Base-by-base conservation (phyloP, 2,797 vertebrate genomes). In the Microctenopoma lineatum region DNA sequence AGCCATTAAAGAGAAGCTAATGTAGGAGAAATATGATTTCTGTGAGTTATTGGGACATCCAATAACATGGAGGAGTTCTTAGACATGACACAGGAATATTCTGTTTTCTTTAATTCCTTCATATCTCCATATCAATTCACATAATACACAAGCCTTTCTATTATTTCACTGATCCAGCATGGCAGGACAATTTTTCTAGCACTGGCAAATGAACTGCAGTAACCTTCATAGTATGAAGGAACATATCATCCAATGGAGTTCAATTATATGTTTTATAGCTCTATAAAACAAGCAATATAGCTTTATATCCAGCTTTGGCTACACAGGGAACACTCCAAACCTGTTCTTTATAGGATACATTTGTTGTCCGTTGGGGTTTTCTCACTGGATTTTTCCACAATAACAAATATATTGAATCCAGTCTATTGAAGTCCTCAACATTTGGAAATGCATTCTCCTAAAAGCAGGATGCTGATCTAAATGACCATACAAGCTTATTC, bases 61-160 rank as follows among this genome's bases (percentile, higher is more conserved):
- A 21, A 21, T 21, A 21, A 21, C 21, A 21, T 21, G 21, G 21
- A 29, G 27, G 4, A 3, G 27, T 29, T 29, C 27, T 29, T 29
- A 5, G 27, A 29, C 27, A 29, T 4, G 27, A 29, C 27, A 29
- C 27, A 29, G 27, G 27, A 29, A 29, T 29, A 4, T 29, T 29
- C 27, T 29, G 27, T 29, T 29, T 29, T 29, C 27, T 29, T 29
- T 29, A 29, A 29, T 29, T 29, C 27, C 5, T 29, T 29, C 27
- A 4, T 6, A 29, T 29, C 27, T 29, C 27, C 27, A 4, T 29
- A 4, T 29, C 3, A 29, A 29, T 29, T 2, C 59, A 15, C 7
- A 14, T 36, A 76, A 65, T 45, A 60, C 63, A 69, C 53, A 48
- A 47, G 27, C 5, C 27, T 21, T 21, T 21, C 21, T 21, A 21